Percentiles rank a stretch among this genome's conserved stretches.
These are phyloP conservation scores for Thaumatotibia leucotreta DNA, from an alignment of 1,140 invertebrate species.

Conservation along the genomic window DNA sequence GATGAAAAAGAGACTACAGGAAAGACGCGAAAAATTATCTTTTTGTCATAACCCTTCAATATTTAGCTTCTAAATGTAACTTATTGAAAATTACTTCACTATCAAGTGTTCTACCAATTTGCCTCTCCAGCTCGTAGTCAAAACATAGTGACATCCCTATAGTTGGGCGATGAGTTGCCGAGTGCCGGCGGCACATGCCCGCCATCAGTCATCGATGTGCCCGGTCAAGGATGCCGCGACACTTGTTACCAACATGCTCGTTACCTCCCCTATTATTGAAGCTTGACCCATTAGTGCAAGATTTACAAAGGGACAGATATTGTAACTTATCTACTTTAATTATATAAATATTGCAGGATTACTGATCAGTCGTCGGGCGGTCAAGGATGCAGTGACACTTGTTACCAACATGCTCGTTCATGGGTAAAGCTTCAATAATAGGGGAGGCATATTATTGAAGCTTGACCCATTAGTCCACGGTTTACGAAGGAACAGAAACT, in stretches of 20 bases:
- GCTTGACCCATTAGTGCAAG: not conserved
- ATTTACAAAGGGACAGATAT: not conserved
- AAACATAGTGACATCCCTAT: conserved; percentile 30
- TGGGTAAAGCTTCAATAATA: too few relatives aligned
- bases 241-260: conserved; percentile 27
- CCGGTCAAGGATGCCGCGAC: conserved; percentile 60
- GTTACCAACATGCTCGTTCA: too few relatives aligned
- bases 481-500: not conserved
- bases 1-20: too few relatives aligned
- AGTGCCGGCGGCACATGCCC: conserved; percentile 51
- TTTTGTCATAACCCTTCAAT: too few relatives aligned
- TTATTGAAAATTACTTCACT: too few relatives aligned
- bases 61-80: too few relatives aligned
- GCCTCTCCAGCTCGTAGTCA: too few relatives aligned
- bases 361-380: too few relatives aligned
- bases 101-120: too few relatives aligned
- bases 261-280: not conserved
- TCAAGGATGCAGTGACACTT: too few relatives aligned
- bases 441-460: too few relatives aligned
- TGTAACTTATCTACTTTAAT: not conserved
- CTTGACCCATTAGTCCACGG: not conserved
- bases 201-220: conserved; percentile 69
- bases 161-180: conserved; percentile 48
- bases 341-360: not conserved
- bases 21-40: too few relatives aligned